Conservation (phyloP, 2,113 vertebrate genomes). For the Colossoma macropomum region DNA sequence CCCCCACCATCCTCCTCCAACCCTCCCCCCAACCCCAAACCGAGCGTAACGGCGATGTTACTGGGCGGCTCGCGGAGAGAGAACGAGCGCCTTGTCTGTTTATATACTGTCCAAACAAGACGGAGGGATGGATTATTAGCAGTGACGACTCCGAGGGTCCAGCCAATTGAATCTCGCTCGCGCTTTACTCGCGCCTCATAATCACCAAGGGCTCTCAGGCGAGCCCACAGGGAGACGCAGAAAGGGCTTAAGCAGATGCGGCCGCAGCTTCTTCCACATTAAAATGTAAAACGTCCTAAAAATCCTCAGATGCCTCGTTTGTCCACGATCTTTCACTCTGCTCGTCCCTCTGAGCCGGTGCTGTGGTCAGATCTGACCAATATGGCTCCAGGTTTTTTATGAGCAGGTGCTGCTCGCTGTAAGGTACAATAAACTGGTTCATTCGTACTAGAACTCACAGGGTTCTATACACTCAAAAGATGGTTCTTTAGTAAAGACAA, state of each 20-base stretch:
- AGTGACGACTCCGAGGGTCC: conserved; percentile 70
- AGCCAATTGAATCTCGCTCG: conserved; percentile 70
- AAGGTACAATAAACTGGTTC: too few species aligned
- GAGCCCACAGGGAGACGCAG: conserved; percentile 9
- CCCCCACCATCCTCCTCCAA: conserved; percentile 40
- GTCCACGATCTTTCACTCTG: not conserved
- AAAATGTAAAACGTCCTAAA: conserved; percentile 18
- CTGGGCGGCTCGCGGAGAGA: conserved; percentile 72
- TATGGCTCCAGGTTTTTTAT: not conserved
- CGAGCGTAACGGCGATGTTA: conserved; percentile 71
- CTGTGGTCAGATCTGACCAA: not conserved
- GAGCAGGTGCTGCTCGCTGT: too few species aligned
- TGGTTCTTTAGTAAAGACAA: too few species aligned
- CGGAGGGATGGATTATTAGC: conserved; percentile 67
- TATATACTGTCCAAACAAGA: conserved; percentile 75
- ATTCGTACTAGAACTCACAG: too few species aligned
- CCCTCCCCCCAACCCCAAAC: conserved; percentile 64
- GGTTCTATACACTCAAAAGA: too few species aligned
- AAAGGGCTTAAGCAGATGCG: conserved; percentile 20
- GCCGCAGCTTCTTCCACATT: not conserved
- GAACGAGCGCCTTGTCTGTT: conserved; percentile 70
- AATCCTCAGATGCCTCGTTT: not conserved
- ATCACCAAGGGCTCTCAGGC: conserved; percentile 67
- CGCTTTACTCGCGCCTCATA: conserved; percentile 62
- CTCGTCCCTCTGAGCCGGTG: not conserved